Evolutionary conservation across 2,797 vertebrate genomes (phyloP).

Genomic region (Aphelocoma californica): DNA sequence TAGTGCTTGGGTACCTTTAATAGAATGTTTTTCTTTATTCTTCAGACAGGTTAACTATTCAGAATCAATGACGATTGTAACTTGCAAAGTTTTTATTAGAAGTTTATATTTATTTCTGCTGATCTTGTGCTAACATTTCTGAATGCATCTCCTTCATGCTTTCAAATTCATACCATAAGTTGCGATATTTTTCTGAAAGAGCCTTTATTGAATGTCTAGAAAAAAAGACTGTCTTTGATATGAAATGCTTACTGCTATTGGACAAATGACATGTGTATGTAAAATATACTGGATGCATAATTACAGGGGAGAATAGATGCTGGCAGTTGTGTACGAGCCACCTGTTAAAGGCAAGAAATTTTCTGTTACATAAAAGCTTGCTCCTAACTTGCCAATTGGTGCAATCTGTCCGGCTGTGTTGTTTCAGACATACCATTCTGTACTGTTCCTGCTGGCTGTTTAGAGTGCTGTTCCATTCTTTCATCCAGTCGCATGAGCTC

Average conservation of each 20-base stretch:
- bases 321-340: not conserved
- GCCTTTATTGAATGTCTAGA: not conserved
- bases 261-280: not conserved
- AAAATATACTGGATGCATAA: not conserved
- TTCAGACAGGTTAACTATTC: not conserved
- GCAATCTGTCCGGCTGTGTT: not conserved
- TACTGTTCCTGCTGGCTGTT: not conserved
- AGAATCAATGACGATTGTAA: not conserved
- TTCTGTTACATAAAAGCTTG: not conserved
- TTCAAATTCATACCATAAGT: not conserved
- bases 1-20: not conserved
- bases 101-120: not conserved
- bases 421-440: not conserved
- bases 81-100: not conserved
- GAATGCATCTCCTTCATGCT: not conserved
- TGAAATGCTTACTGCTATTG: not conserved
- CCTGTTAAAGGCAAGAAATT: not conserved
- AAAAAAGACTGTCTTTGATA: not conserved
- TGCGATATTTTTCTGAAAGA: not conserved
- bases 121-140: not conserved
- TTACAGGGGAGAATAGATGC: not conserved
- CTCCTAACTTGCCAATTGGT: not conserved
- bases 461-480: not conserved
- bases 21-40: not conserved
- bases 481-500: not conserved